phyloP scores from a whole-genome alignment of 2,888 invertebrate species.

The Calephelis perditalis region DNA sequence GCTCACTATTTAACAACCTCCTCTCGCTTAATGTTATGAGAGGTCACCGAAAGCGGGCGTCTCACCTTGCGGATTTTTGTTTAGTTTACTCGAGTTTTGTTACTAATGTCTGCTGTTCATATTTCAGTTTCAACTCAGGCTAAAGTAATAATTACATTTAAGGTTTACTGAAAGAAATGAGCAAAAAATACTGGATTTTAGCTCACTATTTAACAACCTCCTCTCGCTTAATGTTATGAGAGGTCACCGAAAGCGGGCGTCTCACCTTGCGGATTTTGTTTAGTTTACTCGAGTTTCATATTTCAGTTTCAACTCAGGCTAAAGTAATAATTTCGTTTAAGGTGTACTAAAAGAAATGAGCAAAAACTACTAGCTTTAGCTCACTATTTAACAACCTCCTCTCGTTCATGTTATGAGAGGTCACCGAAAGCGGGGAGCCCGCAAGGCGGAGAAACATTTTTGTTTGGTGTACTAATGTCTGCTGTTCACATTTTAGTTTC shows the following conservation, averaged over 20 bases:
- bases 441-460: conserved; percentile 25
- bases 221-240: conserved; percentile 57
- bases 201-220: conserved; percentile 57
- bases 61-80: conserved; percentile 31
- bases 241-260: conserved; percentile 40
- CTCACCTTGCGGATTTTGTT: conserved; percentile 30
- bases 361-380: conserved; percentile 30
- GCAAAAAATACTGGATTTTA: conserved; percentile 30
- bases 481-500: background rate
- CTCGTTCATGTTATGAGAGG: conserved; percentile 58
- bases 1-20: conserved; percentile 60
- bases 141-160: too few species aligned
- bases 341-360: too few species aligned
- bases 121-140: background rate
- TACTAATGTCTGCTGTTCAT: conserved; percentile 5
- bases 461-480: conserved; percentile 21
- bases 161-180: too few species aligned
- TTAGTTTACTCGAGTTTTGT: conserved; percentile 20
- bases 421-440: conserved; percentile 42
- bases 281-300: conserved; percentile 20
- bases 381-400: conserved; percentile 59
- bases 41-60: conserved; percentile 45
- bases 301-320: background rate
- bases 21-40: conserved; percentile 58
- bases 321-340: too few species aligned